A percentile compares a stretch with the other conserved stretches of the same genome.
Conservation (phyloP, 1,140 invertebrate species). For the Drosophila triauraria region DNA sequence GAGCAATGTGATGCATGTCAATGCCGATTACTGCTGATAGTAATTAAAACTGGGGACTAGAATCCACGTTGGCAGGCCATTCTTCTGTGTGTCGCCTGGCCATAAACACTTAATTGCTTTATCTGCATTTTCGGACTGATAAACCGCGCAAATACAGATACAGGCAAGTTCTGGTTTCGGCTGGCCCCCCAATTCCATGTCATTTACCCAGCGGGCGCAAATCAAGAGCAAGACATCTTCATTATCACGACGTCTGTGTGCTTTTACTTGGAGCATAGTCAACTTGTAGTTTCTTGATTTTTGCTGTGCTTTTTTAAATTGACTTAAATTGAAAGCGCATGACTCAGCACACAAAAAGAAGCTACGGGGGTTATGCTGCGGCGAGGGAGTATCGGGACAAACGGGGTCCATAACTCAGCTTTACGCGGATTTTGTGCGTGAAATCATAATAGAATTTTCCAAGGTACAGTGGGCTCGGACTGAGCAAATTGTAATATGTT, state of each 20-base stretch:
- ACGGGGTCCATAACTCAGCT: slow-evolving; percentile 27
- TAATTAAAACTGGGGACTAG: slow-evolving; percentile 3
- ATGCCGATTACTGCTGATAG: slow-evolving; percentile 34
- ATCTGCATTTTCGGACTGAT: slow-evolving; percentile 42
- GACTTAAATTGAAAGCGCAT: slow-evolving; percentile 80
- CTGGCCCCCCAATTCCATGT: slow-evolving; percentile 28
- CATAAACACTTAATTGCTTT: slow-evolving; percentile 44
- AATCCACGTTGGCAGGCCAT: neutral
- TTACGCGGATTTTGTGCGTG: slow-evolving; percentile 54
- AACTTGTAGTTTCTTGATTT: slow-evolving; percentile 70
- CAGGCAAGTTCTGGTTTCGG: slow-evolving; percentile 17
- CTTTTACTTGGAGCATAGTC: slow-evolving; percentile 30
- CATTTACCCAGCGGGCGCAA: slow-evolving; percentile 31
- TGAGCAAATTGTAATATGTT: neutral
- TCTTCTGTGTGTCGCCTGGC: slow-evolving; percentile 14
- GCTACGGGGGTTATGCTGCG: slow-evolving; percentile 2
- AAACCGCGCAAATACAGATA: slow-evolving; percentile 15
- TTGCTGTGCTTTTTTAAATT: slow-evolving; percentile 68
- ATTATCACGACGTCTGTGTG: slow-evolving; percentile 39
- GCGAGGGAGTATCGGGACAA: slow-evolving; percentile 5
- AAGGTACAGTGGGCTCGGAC: slow-evolving; percentile 11
- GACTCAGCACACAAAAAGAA: slow-evolving; percentile 69
- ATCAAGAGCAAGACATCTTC: slow-evolving; percentile 41
- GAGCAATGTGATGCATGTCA: slow-evolving; percentile 30
- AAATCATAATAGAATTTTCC: slow-evolving; percentile 49